Conservation (phyloP, 2,888 invertebrate species). For the Papilio gigon region DNA sequence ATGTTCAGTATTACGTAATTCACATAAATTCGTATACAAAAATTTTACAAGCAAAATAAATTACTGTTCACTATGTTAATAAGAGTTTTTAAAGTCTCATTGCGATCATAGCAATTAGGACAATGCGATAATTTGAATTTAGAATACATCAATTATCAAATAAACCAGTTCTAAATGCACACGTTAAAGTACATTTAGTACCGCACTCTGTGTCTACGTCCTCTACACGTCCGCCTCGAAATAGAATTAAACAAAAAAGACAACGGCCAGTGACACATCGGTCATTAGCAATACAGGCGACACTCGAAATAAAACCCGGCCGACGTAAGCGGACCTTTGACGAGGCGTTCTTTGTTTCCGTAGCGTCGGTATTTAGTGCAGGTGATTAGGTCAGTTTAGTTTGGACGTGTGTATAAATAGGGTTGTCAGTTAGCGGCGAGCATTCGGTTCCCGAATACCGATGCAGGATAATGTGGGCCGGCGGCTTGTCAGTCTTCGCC, state of each 20-base stretch:
- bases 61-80: neutral
- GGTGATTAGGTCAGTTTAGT: constrained; percentile 56
- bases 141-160: neutral
- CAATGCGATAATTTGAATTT: neutral
- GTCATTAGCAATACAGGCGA: constrained; percentile 47
- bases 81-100: neutral
- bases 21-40: no score
- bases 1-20: no score
- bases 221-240: constrained; percentile 30
- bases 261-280: constrained; percentile 47
- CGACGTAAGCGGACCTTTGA: constrained; percentile 45
- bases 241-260: constrained; percentile 38
- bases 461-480: constrained; percentile 70
- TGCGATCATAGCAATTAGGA: neutral
- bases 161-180: neutral
- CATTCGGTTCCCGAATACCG: constrained; percentile 74
- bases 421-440: constrained; percentile 71
- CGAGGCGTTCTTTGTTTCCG: constrained; percentile 43
- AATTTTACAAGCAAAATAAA: no score
- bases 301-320: constrained; percentile 50
- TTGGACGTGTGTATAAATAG: constrained; percentile 70
- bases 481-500: constrained; percentile 68
- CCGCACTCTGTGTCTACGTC: constrained; percentile 6
- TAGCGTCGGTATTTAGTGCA: constrained; percentile 53
- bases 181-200: constrained; percentile 5